Conservation (phyloP, 1,140 invertebrate species). For the Lepidurus packardi region DNA sequence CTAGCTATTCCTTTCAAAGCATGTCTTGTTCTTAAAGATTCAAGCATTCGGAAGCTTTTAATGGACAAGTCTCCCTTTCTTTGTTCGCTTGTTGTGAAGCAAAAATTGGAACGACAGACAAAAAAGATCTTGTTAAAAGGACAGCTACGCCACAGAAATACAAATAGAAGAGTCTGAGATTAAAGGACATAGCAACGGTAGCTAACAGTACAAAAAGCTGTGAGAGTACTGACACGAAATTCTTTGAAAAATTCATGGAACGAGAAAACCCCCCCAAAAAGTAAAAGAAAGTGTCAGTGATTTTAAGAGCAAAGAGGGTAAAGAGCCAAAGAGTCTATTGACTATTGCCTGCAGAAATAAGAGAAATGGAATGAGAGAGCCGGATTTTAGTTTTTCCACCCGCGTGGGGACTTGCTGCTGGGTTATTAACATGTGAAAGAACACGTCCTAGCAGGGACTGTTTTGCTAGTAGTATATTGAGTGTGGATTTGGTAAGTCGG, state of each 20-base stretch:
- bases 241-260: not conserved
- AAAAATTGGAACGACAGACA: too few relatives aligned
- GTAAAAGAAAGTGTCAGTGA: not conserved
- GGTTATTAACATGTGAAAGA: conserved; percentile 12
- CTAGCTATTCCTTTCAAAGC: too few relatives aligned
- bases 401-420: conserved; percentile 8
- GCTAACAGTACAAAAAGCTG: too few relatives aligned
- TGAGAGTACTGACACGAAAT: not conserved
- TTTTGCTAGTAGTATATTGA: not conserved
- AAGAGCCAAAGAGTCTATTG: not conserved
- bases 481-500: not conserved
- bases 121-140: too few relatives aligned
- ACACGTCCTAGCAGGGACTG: conserved; percentile 1
- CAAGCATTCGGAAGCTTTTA: too few relatives aligned
- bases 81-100: too few relatives aligned
- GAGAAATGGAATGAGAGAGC: not conserved
- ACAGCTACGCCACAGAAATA: too few relatives aligned
- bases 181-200: too few relatives aligned
- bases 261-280: not conserved
- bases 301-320: not conserved
- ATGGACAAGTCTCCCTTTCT: too few relatives aligned
- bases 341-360: not conserved
- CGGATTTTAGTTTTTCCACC: not conserved
- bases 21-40: too few relatives aligned
- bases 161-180: too few relatives aligned